A percentile compares a stretch with the other conserved stretches of the same genome.
Conservation (phyloP, 1,140 invertebrate species). For the Drepana arcuata region DNA sequence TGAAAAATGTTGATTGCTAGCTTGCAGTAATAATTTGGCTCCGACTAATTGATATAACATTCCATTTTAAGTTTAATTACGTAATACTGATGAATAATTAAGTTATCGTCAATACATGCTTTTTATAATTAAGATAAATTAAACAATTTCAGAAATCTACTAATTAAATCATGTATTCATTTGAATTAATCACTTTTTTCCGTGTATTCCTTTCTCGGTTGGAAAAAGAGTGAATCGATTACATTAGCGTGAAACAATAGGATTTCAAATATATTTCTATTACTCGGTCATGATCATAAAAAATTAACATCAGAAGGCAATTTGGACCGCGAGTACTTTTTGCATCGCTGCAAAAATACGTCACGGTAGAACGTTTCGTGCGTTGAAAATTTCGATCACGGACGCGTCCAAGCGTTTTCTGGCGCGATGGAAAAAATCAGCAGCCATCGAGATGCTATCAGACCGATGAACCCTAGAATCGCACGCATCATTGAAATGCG, state of each 20-base stretch:
- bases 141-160: too few relatives aligned
- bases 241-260: constrained; percentile 37
- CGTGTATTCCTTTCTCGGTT: constrained; percentile 13
- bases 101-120: too few relatives aligned
- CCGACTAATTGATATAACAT: constrained; percentile 35
- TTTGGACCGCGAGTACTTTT: constrained; percentile 35
- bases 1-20: constrained; percentile 29
- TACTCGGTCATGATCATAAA: constrained; percentile 14
- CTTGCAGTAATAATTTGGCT: constrained; percentile 22
- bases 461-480: constrained; percentile 56
- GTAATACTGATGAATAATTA: constrained; percentile 8
- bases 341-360: constrained; percentile 50
- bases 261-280: constrained; percentile 28
- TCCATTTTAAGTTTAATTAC: constrained; percentile 23
- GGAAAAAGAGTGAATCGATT: constrained; percentile 22
- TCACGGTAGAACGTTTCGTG: constrained; percentile 35
- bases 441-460: constrained; percentile 26
- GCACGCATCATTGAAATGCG: constrained; percentile 61
- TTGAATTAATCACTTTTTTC: too few relatives aligned
- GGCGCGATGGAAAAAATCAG: constrained; percentile 32
- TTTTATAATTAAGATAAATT: too few relatives aligned
- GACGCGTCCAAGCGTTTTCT: constrained; percentile 26
- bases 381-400: constrained; percentile 61
- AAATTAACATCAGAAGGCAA: constrained; percentile 38
- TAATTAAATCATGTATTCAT: too few relatives aligned